A percentile compares a stretch with the other conserved stretches of the same genome.
Conservation (phyloP, 2,888 invertebrate species). For the Drosophila robusta region DNA sequence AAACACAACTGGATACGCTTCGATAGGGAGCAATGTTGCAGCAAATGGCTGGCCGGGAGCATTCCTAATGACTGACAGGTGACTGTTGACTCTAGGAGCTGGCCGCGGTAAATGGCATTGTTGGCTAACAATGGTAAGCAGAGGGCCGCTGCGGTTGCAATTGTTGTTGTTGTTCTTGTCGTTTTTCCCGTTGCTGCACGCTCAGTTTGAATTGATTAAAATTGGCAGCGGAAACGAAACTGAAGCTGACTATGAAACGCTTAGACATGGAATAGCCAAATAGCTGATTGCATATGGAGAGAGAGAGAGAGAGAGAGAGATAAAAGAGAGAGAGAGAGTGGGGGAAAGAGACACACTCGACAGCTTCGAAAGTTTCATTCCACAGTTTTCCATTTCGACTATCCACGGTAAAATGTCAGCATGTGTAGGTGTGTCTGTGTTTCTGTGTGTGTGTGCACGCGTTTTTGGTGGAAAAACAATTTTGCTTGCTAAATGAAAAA, state of each 20-base stretch:
- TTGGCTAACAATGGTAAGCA: constrained; percentile 20
- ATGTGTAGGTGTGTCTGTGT: not conserved
- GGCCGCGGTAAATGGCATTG: constrained; percentile 8
- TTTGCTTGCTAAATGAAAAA: constrained; percentile 56
- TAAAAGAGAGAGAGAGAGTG: not conserved
- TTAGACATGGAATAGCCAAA: constrained; percentile 42
- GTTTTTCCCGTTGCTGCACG: constrained; percentile 23
- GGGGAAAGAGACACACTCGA: constrained; percentile 2
- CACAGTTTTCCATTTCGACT: constrained; percentile 47
- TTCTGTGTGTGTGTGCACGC: not conserved
- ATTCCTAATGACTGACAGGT: constrained; percentile 16
- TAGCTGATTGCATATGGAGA: constrained; percentile 17
- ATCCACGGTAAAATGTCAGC: constrained; percentile 5
- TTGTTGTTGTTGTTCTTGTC: not conserved
- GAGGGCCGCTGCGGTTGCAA: constrained; percentile 8
- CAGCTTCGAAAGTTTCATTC: constrained; percentile 30
- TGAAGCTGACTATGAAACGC: constrained; percentile 38
- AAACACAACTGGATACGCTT: not conserved
- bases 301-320: not conserved
- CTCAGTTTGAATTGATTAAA: constrained; percentile 69
- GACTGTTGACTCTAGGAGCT: not conserved
- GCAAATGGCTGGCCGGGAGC: not conserved
- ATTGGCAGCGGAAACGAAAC: constrained; percentile 48
- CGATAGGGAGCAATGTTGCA: not conserved
- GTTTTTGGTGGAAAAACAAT: constrained; percentile 33